phyloP scores from a whole-genome alignment of 2,797 vertebrate genomes.

The Cichlasoma orientale region DNA sequence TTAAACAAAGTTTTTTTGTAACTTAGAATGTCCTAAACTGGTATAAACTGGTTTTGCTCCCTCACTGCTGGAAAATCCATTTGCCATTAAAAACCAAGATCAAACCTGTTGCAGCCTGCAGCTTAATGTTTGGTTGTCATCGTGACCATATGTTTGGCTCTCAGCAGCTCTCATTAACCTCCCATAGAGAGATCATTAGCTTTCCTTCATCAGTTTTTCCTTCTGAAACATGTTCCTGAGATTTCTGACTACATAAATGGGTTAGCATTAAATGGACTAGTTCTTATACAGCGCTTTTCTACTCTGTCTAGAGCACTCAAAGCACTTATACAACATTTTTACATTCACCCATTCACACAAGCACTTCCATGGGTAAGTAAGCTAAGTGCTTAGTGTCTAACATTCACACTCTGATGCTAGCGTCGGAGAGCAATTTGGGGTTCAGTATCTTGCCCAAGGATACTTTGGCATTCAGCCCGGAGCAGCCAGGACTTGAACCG shows the following conservation, averaged over 20 bases:
- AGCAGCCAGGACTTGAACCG: too few relatives aligned
- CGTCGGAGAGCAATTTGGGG: too few relatives aligned
- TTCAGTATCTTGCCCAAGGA: too few relatives aligned
- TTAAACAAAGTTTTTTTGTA: not conserved
- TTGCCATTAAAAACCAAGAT: not conserved
- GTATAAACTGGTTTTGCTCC: not conserved
- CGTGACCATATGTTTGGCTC: not conserved
- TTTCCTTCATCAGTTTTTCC: not conserved
- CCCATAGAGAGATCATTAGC: not conserved
- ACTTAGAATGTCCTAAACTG: not conserved
- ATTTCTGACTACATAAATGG: not conserved
- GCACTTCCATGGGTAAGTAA: too few relatives aligned
- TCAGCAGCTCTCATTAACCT: not conserved
- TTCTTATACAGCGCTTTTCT: too few relatives aligned
- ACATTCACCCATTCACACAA: too few relatives aligned
- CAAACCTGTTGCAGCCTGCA: not conserved
- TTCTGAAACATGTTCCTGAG: not conserved
- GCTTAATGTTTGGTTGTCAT: not conserved
- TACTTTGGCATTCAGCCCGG: too few relatives aligned
- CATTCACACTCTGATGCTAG: too few relatives aligned
- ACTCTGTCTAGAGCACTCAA: too few relatives aligned
- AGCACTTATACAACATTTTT: too few relatives aligned
- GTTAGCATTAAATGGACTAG: not conserved
- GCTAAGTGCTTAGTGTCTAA: too few relatives aligned
- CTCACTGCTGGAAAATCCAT: not conserved